Evolutionary conservation across 2,888 invertebrate genomes (phyloP).

Genomic region (Melieria omissa): DNA sequence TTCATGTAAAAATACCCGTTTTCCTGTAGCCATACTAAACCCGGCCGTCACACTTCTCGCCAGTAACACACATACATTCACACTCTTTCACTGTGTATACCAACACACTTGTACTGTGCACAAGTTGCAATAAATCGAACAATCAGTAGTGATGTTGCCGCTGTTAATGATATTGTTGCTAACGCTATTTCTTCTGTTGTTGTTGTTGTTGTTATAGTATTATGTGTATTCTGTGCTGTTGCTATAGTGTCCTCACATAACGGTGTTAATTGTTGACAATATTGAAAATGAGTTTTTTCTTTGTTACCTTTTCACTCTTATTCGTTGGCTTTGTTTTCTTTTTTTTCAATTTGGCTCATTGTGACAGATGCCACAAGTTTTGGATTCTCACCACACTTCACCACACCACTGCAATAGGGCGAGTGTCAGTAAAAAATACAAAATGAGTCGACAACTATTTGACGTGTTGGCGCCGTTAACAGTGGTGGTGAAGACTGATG

Average conservation of each 20-base stretch:
- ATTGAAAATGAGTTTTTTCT: slow-evolving; percentile 39
- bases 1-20: slow-evolving; percentile 15
- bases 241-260: slow-evolving; percentile 31
- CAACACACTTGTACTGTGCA: too few species aligned
- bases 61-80: too few species aligned
- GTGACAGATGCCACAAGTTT: too few species aligned
- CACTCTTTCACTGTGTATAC: too few species aligned
- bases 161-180: background rate
- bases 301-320: background rate
- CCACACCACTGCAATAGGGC: too few species aligned
- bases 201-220: slow-evolving; percentile 13
- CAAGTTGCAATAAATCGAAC: too few species aligned
- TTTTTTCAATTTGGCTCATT: background rate
- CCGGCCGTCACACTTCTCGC: too few species aligned
- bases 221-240: slow-evolving; percentile 34
- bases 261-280: slow-evolving; percentile 41
- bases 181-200: background rate
- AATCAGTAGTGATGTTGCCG: background rate
- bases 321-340: background rate
- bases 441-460: too few species aligned
- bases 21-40: background rate
- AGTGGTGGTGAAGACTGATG: too few species aligned
- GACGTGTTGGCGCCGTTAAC: too few species aligned
- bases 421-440: too few species aligned
- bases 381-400: too few species aligned